These are phyloP conservation scores for Oxygymnocypris stewartii DNA, from an alignment of 2,113 vertebrate species.

Conservation along the genomic window DNA sequence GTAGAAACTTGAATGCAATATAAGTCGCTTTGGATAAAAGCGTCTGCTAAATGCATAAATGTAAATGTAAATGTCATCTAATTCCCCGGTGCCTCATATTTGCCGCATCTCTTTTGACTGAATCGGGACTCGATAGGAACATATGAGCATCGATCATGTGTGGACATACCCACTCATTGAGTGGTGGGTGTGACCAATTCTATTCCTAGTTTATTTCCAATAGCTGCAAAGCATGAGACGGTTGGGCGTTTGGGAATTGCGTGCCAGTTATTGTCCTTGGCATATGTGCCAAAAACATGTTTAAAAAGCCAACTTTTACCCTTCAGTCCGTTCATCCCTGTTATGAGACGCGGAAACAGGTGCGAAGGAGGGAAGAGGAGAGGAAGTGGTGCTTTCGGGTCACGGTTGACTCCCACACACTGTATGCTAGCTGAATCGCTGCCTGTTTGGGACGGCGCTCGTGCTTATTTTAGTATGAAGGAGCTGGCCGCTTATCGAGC, in stretches of 20 bases:
- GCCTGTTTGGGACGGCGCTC: conserved; percentile 33
- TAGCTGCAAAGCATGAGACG: neutral
- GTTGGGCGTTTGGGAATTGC: conserved; percentile 10
- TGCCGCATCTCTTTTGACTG: conserved; percentile 28
- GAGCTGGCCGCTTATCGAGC: conserved; percentile 43
- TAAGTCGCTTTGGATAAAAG: too few relatives aligned
- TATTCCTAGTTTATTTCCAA: conserved; percentile 25
- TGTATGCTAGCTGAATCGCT: conserved; percentile 43
- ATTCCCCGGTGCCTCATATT: conserved; percentile 58
- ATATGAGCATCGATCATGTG: conserved; percentile 50
- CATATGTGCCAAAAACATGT: neutral
- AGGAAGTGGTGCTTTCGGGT: conserved; percentile 37
- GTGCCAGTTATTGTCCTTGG: neutral
- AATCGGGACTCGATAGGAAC: conserved; percentile 31
- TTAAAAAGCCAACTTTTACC: conserved; percentile 37
- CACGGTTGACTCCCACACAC: conserved; percentile 46
- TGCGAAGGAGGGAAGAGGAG: conserved; percentile 45
- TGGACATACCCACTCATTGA: conserved; percentile 17
- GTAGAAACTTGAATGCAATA: too few relatives aligned
- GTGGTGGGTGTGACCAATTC: neutral
- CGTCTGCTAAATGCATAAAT: too few relatives aligned
- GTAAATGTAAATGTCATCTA: too few relatives aligned
- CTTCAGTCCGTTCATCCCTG: too few relatives aligned
- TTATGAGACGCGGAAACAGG: conserved; percentile 47
- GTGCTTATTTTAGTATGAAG: conserved; percentile 46